Base-by-base conservation (phyloP, 2,113 vertebrate genomes). In the Saguinus midas region DNA sequence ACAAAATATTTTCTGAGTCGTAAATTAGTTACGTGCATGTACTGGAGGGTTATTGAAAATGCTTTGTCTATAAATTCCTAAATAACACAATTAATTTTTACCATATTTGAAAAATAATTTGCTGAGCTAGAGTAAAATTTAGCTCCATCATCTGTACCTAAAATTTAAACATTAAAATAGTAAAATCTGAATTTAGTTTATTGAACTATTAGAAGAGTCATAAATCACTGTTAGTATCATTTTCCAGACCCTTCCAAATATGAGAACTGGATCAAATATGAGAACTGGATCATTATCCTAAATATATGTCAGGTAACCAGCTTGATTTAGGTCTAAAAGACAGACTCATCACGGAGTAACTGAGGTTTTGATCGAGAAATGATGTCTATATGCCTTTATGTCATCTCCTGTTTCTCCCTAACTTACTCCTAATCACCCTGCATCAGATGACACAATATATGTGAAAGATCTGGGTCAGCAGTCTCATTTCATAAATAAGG, bases 111-210 rank as follows among this genome's bases (percentile, higher is more conserved):
- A 91, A 92, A 61, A 17, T 37, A 37, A 17, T 84, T 94, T 91
- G 72, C 40, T 95, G 90, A 92, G 80, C 58, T 73, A 70, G 73
- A 81, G 35, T 96, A 75, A 37, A 78, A 66, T 64, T 79, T 84
- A 88, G 16, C n/a, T 90, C 83, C 8, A 40, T 50, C 14, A 70
- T 8, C 23, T 50, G 16, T 11, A 66, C 86, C 50, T 43, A 66
- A 32, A 88, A 92, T 68, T 61, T 50, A 80, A 90, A 58, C 50
- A 80, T 52, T 37, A 83, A 83, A 92, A 55, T 55, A 80, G 35
- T 55, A 55, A 58, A 92, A 43, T 76, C 43, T 37, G 64, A 90
- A 73, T 82, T 82, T 43, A 91, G 10, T 58, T 37, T 90, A 9
- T 40, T 86, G 57, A 94, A 76, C 57, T 80, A 16, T n/a, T 61